Evolutionary conservation across 2,113 vertebrate species (phyloP).

Genomic region (Myrmecophaga tridactyla): DNA sequence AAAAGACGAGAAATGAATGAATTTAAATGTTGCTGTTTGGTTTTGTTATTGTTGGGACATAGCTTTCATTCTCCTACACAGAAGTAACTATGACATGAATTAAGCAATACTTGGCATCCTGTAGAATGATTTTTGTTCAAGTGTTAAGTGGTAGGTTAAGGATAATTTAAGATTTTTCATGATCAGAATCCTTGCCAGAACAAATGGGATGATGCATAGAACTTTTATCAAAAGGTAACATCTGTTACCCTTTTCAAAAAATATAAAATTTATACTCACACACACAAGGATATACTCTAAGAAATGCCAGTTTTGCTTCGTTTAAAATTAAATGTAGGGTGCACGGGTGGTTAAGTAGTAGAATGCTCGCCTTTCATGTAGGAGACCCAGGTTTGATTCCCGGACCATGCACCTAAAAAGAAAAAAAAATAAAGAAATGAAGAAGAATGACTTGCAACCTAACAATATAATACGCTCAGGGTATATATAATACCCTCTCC

Average conservation of each 20-base stretch:
- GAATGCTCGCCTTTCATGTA: too few relatives aligned
- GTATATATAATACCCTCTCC: too few relatives aligned
- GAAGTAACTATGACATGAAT: neutral
- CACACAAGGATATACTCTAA: neutral
- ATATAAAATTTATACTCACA: neutral
- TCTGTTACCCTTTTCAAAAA: neutral
- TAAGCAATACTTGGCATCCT: neutral
- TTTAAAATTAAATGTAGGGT: neutral
- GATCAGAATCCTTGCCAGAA: neutral
- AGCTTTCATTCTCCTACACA: neutral
- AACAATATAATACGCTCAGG: too few relatives aligned
- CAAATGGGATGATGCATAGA: neutral
- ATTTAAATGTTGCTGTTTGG: neutral
- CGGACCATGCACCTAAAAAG: too few relatives aligned
- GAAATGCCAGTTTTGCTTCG: neutral
- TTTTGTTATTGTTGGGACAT: neutral
- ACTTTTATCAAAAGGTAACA: neutral
- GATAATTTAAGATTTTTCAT: neutral
- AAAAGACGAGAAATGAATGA: neutral
- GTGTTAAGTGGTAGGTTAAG: neutral
- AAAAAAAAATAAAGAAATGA: too few relatives aligned
- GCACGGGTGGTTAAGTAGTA: too few relatives aligned
- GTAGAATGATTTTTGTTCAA: neutral
- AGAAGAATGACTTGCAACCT: neutral
- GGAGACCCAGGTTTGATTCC: too few relatives aligned